phyloP scores from a whole-genome alignment of 2,888 invertebrate species.

The Strigamia maritima region DNA sequence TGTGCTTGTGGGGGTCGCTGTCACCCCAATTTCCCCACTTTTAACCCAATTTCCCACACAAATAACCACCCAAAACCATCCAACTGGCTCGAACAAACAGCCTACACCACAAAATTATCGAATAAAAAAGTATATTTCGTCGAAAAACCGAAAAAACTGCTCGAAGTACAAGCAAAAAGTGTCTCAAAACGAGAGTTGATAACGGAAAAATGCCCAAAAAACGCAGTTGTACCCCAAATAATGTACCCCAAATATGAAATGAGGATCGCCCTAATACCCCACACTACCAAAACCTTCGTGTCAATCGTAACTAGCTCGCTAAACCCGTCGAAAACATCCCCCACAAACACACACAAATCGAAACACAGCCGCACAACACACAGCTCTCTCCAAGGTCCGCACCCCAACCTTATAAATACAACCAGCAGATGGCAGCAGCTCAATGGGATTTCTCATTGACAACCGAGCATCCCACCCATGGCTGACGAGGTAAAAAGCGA shows the following conservation, averaged over 20 bases:
- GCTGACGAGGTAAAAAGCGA: neutral
- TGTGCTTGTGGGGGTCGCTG: slow-evolving; percentile 5
- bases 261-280: neutral
- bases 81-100: neutral
- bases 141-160: neutral
- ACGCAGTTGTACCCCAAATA: no score
- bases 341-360: neutral
- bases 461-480: neutral
- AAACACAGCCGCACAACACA: neutral
- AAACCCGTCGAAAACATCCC: neutral
- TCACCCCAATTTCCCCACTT: neutral
- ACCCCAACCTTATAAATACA: neutral
- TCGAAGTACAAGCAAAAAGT: neutral
- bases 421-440: neutral
- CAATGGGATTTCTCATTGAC: neutral
- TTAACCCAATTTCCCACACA: neutral
- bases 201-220: no score
- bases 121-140: no score
- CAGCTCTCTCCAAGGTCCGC: slow-evolving; percentile 5
- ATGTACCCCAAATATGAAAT: neutral
- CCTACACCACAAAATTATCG: neutral
- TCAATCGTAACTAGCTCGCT: neutral
- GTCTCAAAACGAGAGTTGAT: neutral
- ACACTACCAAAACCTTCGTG: no score
- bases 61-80: neutral